These are phyloP conservation scores for Mactra quadrangularis DNA, from an alignment of 1,140 invertebrate genomes.

Conservation along the genomic window DNA sequence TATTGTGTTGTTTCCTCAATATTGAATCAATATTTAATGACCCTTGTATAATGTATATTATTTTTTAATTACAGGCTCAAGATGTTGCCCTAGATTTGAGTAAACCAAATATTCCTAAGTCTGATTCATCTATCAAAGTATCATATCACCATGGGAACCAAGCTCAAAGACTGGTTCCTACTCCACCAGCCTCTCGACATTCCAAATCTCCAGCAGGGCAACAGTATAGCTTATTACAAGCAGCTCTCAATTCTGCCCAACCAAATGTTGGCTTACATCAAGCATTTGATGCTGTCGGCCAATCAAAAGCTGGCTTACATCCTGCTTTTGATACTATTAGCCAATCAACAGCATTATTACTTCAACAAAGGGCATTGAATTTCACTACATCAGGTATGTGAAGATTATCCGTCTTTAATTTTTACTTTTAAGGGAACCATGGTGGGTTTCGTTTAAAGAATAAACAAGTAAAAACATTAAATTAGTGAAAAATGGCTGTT, in stretches of 20 bases:
- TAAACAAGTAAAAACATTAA: no score
- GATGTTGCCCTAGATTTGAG: slow-evolving; percentile 46
- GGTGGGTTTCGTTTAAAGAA: no score
- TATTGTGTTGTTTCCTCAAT: no score
- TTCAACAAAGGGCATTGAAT: slow-evolving; percentile 8
- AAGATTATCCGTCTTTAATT: no score
- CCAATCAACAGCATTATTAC: slow-evolving; percentile 16
- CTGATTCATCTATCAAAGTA: slow-evolving; percentile 7
- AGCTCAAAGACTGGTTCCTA: slow-evolving; percentile 3
- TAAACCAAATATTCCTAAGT: slow-evolving; percentile 19
- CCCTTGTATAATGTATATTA: no score
- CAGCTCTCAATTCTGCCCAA: slow-evolving; percentile 59
- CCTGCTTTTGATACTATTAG: slow-evolving; percentile 1
- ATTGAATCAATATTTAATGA: no score
- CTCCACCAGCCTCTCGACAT: slow-evolving; percentile 8
- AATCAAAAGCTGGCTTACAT: slow-evolving; percentile 37
- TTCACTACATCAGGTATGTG: slow-evolving; percentile 30
- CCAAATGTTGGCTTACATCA: slow-evolving; percentile 45
- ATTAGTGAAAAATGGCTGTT: no score
- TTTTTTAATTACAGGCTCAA: slow-evolving; percentile 10
- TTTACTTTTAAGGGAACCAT: no score
- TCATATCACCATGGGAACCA: slow-evolving; percentile 20
- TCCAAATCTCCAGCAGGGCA: slow-evolving; percentile 24
- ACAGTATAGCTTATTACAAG: slow-evolving; percentile 57
- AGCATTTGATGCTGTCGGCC: slow-evolving; percentile 2